Conservation (phyloP, 2,113 vertebrate genomes). For the Microtus pennsylvanicus region DNA sequence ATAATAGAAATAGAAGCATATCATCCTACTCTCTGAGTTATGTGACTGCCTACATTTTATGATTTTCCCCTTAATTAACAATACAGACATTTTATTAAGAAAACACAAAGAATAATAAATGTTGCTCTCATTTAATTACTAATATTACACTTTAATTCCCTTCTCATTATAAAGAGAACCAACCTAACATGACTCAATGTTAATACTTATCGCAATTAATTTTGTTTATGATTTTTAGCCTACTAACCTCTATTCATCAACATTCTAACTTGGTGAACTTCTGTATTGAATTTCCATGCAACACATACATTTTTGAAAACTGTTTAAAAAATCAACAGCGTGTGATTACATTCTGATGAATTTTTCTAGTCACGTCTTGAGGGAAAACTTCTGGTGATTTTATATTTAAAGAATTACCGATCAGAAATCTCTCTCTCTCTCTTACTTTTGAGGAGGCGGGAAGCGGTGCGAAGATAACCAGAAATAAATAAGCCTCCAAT, state of each 20-base stretch:
- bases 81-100: conserved; percentile 21
- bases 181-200: not conserved
- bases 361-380: not conserved
- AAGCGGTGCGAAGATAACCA: not conserved
- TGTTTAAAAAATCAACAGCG: conserved; percentile 20
- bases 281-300: conserved; percentile 24
- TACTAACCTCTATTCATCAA: not conserved
- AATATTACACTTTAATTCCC: conserved; percentile 27
- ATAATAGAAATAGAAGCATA: not conserved
- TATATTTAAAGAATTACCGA: not conserved
- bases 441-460: not conserved
- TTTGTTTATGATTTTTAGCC: not conserved
- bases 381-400: not conserved
- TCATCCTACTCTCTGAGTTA: not conserved
- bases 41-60: not conserved
- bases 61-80: not conserved
- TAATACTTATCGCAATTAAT: conserved; percentile 24
- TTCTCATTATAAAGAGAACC: conserved; percentile 11
- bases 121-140: not conserved
- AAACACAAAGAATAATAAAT: not conserved
- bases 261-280: not conserved
- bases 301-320: not conserved
- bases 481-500: not conserved
- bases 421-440: not conserved
- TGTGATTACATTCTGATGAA: not conserved